These are phyloP conservation scores for Marisa cornuarietis DNA, from an alignment of 1,140 invertebrate genomes.

Conservation along the genomic window DNA sequence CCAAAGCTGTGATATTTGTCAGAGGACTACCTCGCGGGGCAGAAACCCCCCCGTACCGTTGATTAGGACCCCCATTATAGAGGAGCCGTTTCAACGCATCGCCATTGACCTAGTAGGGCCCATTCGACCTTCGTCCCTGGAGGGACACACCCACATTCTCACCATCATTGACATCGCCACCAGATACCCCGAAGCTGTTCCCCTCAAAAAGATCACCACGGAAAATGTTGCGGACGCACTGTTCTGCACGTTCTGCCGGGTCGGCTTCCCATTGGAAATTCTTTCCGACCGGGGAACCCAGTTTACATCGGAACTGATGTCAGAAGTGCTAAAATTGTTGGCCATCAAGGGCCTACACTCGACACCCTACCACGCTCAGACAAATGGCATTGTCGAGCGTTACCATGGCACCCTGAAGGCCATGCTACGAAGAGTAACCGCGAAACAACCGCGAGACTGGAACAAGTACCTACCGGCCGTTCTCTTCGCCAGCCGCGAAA, in stretches of 20 bases:
- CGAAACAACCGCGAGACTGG: slow-evolving; percentile 50
- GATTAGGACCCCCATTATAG: slow-evolving; percentile 35
- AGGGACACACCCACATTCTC: slow-evolving; percentile 37
- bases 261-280: slow-evolving; percentile 61
- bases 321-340: slow-evolving; percentile 30
- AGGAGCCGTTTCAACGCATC: slow-evolving; percentile 37
- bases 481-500: slow-evolving; percentile 22
- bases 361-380: slow-evolving; percentile 24
- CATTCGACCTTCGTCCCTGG: slow-evolving; percentile 25
- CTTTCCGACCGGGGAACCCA: slow-evolving; percentile 35
- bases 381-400: slow-evolving; percentile 43
- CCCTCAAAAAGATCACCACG: too few species aligned
- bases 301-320: slow-evolving; percentile 27
- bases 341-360: slow-evolving; percentile 31
- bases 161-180: slow-evolving; percentile 34
- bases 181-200: too few species aligned
- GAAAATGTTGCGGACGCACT: slow-evolving; percentile 34
- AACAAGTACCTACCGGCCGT: slow-evolving; percentile 41
- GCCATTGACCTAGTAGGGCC: slow-evolving; percentile 40
- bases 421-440: slow-evolving; percentile 47
- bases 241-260: slow-evolving; percentile 52
- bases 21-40: slow-evolving; percentile 19
- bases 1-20: slow-evolving; percentile 30
- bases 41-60: neutral
- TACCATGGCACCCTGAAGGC: slow-evolving; percentile 47